These are phyloP conservation scores for Lasioglossum oenotherae DNA, from an alignment of 2,888 invertebrate species.

Conservation along the genomic window DNA sequence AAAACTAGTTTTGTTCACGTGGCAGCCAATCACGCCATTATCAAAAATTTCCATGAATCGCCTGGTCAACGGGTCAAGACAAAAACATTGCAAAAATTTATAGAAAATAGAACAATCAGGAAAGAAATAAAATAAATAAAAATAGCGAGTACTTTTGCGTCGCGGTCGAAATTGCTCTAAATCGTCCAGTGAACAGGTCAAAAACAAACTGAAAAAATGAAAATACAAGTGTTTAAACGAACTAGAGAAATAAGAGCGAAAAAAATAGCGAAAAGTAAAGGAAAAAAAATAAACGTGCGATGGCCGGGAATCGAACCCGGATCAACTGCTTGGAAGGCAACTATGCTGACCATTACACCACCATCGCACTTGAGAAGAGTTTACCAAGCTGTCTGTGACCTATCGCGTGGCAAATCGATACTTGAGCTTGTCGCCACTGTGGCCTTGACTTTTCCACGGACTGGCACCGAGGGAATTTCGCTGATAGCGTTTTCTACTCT, in stretches of 20 bases:
- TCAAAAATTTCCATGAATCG: no score
- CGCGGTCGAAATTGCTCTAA: no score
- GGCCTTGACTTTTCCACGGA: constrained; percentile 49
- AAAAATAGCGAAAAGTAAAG: neutral
- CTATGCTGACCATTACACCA: constrained; percentile 84
- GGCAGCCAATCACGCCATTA: no score
- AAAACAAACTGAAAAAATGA: neutral
- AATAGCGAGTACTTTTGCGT: no score
- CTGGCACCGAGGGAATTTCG: constrained; percentile 24
- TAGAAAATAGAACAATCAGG: no score
- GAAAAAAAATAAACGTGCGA: constrained; percentile 72
- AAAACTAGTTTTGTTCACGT: no score
- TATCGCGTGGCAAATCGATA: constrained; percentile 46
- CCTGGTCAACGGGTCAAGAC: no score
- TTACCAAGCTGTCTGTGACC: constrained; percentile 3
- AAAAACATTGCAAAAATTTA: no score
- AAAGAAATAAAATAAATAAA: no score
- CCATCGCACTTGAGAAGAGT: constrained; percentile 74
- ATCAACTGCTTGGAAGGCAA: constrained; percentile 83
- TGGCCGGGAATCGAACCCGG: constrained; percentile 83
- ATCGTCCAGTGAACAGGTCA: neutral
- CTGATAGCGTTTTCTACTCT: neutral
- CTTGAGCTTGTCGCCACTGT: neutral
- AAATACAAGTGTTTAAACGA: no score
- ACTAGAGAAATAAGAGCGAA: no score